Percentiles rank a stretch among this genome's conserved stretches.
Evolutionary conservation across 64 coral and sea anemone genomes (phyloP).

Genomic region (Porites australiensis): DNA sequence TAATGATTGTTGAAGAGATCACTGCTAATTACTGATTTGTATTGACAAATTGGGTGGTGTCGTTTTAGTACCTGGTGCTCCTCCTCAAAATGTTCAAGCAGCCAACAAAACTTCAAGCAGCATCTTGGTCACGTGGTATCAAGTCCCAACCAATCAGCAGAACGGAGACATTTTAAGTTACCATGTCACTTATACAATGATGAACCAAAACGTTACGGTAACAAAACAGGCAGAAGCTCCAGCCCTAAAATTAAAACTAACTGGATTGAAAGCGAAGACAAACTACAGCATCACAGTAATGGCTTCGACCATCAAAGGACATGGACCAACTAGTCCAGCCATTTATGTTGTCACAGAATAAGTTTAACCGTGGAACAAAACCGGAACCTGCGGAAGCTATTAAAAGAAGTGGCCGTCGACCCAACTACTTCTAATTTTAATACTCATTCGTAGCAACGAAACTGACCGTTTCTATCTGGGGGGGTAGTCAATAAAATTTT

Average conservation of each 20-base stretch:
- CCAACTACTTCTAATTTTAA: too few relatives aligned
- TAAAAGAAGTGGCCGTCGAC: too few relatives aligned
- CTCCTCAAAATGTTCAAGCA: slow-evolving; percentile 9
- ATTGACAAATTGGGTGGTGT: not conserved
- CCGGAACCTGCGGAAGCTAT: too few relatives aligned
- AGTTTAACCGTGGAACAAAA: too few relatives aligned
- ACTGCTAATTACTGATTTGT: not conserved
- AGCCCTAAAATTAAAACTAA: not conserved
- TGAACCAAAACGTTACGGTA: too few relatives aligned
- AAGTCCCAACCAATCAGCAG: not conserved
- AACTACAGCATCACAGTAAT: not conserved
- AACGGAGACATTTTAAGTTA: not conserved
- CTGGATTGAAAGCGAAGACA: not conserved
- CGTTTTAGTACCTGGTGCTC: not conserved
- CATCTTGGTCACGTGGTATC: slow-evolving; percentile 11
- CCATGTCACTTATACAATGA: not conserved
- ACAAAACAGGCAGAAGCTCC: not conserved
- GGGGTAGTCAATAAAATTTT: too few relatives aligned
- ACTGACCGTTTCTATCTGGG: too few relatives aligned
- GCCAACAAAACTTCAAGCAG: not conserved
- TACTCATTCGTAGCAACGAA: too few relatives aligned
- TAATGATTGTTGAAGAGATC: too few relatives aligned
- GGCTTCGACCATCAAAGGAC: not conserved
- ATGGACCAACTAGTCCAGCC: not conserved
- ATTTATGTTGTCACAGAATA: not conserved